Conservation (phyloP, 2,113 vertebrate species). For the Talpa occidentalis region DNA sequence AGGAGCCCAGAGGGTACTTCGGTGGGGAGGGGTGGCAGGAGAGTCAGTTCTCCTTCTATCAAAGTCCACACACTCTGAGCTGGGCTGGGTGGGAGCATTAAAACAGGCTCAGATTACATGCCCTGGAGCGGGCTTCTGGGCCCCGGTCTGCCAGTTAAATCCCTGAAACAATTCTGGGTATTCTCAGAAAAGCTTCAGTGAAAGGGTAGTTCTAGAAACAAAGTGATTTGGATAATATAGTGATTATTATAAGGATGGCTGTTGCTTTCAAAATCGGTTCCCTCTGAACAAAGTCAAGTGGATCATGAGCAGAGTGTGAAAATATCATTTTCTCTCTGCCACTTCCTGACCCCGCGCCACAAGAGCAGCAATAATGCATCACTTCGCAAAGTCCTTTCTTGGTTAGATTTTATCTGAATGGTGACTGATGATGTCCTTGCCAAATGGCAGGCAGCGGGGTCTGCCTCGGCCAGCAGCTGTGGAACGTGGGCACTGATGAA, state of each 20-base stretch:
- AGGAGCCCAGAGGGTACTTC: neutral
- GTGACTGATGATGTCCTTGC: slow-evolving; percentile 62
- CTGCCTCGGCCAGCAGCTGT: slow-evolving; percentile 44
- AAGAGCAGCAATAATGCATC: slow-evolving; percentile 39
- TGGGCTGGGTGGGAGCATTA: neutral
- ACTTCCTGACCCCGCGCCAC: slow-evolving; percentile 34
- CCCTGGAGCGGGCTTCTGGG: neutral
- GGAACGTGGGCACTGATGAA: slow-evolving; percentile 42
- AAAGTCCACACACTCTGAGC: neutral
- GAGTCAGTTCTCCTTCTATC: neutral
- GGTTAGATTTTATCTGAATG: slow-evolving; percentile 43
- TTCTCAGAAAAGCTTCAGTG: slow-evolving; percentile 11
- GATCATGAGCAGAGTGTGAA: slow-evolving; percentile 67
- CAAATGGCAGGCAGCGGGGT: slow-evolving; percentile 67
- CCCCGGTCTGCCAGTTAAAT: neutral
- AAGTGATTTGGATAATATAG: slow-evolving; percentile 38
- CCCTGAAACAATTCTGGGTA: slow-evolving; percentile 7
- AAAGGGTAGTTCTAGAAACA: slow-evolving; percentile 37
- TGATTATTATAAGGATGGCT: slow-evolving; percentile 49
- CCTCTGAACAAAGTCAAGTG: slow-evolving; percentile 76
- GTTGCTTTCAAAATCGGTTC: slow-evolving; percentile 64
- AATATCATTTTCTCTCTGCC: slow-evolving; percentile 65
- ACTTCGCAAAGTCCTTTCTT: slow-evolving; percentile 41
- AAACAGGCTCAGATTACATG: neutral
- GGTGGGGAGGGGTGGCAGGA: neutral